Evolutionary conservation across 2,888 invertebrate species (phyloP), one percentile per base, ranked within the genome.

Genomic region (Hypercompe scribonia): DNA sequence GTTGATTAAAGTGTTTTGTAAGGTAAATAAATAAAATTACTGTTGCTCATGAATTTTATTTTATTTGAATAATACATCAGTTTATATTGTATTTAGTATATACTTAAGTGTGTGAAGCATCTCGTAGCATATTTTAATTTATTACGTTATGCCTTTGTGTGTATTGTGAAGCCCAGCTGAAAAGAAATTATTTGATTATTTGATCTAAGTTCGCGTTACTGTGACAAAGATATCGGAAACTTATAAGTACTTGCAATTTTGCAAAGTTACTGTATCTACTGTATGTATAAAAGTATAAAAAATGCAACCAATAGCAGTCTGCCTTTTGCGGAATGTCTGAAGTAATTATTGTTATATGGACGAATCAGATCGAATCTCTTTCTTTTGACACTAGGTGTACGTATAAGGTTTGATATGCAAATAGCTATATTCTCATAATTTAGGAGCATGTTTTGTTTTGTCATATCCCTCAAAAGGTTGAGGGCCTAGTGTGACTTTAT

Each of bases 151-250:
- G 31, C 7, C 31, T 61, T 61, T 83, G 77, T 31, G 89, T 75
- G 79, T 36, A 90, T 75, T 39, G 81, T 72, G 75, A 91, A 87
- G 21, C 91, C 92, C 75, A 90, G 72, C 92, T 92, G 90, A 79
- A 92, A 91, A 63, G 71, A 71, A 81, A 54, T 54, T n/a, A 61
- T 39, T 63, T 39, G 0, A 42, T 42, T 7, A 42, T 46, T 24
- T 46, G n/a, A 24, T 68, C 15, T 42, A 58, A 58, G 21, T 2
- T 42, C 15, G 13, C 13, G 3, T 15, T 42, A 8, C 42, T 42
- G 4, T 1, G 8, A 50, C n/a, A 54, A 54, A 28, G 28, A 15
- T 54, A 54, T 54, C 54, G 54, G 5, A 7, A 50, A 46, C 46
- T 36, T 36, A 39, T 39, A 21, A 46, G 4, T 21, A 46, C 46